These are phyloP conservation scores for Misgurnus mizolepis DNA, from an alignment of 2,113 vertebrate species.

Conservation along the genomic window DNA sequence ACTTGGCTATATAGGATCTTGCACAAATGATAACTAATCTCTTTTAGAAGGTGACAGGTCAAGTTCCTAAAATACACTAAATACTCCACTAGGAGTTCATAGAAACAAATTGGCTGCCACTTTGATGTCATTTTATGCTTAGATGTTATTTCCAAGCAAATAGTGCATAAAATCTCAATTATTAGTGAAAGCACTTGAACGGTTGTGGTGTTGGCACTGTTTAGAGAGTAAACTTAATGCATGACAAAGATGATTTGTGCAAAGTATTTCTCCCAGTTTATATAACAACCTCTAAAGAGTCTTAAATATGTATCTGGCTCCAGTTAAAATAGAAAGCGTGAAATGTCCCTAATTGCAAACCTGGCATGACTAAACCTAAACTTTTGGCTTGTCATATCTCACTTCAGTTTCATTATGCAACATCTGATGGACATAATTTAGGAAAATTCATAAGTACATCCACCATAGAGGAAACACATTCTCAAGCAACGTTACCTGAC, in stretches of 20 bases:
- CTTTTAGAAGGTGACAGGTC: no score
- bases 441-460: neutral
- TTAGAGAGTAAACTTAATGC: neutral
- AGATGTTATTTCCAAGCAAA: no score
- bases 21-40: no score
- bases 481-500: slow-evolving; percentile 69
- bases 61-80: no score
- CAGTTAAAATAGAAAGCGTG: neutral
- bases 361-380: neutral
- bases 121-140: no score
- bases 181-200: no score
- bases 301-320: neutral
- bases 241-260: neutral
- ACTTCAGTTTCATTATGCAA: neutral
- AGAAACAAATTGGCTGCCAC: neutral
- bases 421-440: neutral
- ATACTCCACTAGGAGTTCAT: neutral
- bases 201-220: neutral
- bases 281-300: neutral
- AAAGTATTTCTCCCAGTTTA: neutral
- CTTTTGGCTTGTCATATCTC: neutral
- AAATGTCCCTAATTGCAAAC: neutral
- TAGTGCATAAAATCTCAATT: no score
- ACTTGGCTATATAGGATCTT: no score
- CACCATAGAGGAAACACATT: neutral